Percentiles rank a stretch among this genome's conserved stretches.
Evolutionary conservation across 2,888 invertebrate species (phyloP).

Genomic region (Campaea margaritaria): DNA sequence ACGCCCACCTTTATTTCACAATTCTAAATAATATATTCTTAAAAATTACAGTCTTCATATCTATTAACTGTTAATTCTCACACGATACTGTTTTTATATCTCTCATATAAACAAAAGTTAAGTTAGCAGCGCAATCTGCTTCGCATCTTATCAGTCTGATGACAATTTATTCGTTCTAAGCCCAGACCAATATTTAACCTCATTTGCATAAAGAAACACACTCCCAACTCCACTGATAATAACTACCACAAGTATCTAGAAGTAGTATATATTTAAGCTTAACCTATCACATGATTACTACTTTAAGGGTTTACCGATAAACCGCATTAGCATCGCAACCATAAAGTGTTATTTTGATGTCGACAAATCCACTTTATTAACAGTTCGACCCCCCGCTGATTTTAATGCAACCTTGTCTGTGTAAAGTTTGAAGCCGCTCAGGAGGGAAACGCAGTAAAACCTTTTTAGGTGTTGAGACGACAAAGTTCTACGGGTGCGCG

Average conservation of each 20-base stretch:
- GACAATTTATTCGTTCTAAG: conserved; percentile 36
- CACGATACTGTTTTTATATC: conserved; percentile 26
- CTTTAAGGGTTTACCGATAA: conserved; percentile 65
- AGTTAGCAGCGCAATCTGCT: conserved; percentile 36
- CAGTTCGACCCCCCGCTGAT: conserved; percentile 75
- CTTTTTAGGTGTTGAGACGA: conserved; percentile 67
- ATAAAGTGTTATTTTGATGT: conserved; percentile 82
- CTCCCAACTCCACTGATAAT: conserved; percentile 42
- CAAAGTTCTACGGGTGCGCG: conserved; percentile 70
- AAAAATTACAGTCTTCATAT: conserved; percentile 19
- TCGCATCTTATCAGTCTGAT: conserved; percentile 33
- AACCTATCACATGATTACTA: conserved; percentile 56
- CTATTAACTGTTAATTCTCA: conserved; percentile 31
- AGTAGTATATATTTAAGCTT: conserved; percentile 51
- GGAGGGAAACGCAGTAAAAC: conserved; percentile 56
- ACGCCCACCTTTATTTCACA: conserved; percentile 10
- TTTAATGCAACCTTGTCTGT: conserved; percentile 69
- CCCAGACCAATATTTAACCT: conserved; percentile 30
- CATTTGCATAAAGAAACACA: conserved; percentile 38
- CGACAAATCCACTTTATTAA: conserved; percentile 84
- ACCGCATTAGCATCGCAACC: conserved; percentile 73
- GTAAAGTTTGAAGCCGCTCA: conserved; percentile 51
- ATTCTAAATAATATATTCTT: conserved; percentile 4
- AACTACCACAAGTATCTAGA: conserved; percentile 46
- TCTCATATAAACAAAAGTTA: conserved; percentile 30